phyloP scores from a whole-genome alignment of 1,140 invertebrate species.

The Xylocopa sonorina region DNA sequence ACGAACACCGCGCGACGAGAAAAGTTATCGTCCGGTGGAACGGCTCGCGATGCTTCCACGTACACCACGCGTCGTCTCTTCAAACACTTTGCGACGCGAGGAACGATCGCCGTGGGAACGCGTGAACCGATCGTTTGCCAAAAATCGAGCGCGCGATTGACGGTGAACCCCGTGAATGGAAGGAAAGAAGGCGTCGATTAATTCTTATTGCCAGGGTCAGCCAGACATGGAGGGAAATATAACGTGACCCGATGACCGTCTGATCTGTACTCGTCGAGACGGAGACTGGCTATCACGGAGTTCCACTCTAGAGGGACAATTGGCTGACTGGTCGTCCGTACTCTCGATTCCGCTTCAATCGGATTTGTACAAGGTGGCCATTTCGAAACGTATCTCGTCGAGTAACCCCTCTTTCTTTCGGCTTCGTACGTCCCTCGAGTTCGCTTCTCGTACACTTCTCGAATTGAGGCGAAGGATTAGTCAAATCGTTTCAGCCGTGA shows the following conservation, averaged over 20 bases:
- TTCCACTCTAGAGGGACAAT: slow-evolving; percentile 62
- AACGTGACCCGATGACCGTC: slow-evolving; percentile 46
- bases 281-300: slow-evolving; percentile 56
- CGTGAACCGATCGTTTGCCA: no score
- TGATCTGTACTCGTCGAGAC: slow-evolving; percentile 46
- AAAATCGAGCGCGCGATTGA: slow-evolving; percentile 18
- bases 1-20: slow-evolving; percentile 1
- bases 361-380: slow-evolving; percentile 38
- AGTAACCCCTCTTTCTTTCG: background rate
- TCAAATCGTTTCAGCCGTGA: background rate
- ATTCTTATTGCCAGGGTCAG: slow-evolving; percentile 72
- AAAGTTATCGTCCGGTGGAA: slow-evolving; percentile 48
- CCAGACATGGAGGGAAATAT: slow-evolving; percentile 54
- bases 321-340: slow-evolving; percentile 57
- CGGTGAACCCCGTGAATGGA: slow-evolving; percentile 14
- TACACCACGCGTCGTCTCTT: slow-evolving; percentile 28
- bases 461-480: no score
- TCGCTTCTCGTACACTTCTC: background rate
- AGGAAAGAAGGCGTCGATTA: slow-evolving; percentile 66
- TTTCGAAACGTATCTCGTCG: slow-evolving; percentile 41
- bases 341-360: slow-evolving; percentile 46
- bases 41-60: slow-evolving; percentile 35
- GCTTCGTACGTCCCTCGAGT: background rate
- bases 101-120: no score
- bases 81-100: slow-evolving; percentile 48